Evolutionary conservation across 2,888 invertebrate species (phyloP).

Genomic region (Colletes collaris): DNA sequence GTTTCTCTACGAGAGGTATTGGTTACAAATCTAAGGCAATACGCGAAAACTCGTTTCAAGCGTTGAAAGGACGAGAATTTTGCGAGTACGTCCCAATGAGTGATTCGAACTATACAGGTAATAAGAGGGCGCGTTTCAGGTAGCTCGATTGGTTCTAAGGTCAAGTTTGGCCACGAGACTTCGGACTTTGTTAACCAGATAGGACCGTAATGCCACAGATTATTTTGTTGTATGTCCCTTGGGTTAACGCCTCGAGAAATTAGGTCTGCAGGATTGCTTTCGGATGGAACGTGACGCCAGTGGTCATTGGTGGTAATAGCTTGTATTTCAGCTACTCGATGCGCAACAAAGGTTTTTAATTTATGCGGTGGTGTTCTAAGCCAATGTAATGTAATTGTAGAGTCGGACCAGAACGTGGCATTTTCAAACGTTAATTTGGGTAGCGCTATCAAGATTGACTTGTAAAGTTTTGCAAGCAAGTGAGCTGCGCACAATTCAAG

Average conservation of each 20-base stretch:
- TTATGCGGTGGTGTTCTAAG: background rate
- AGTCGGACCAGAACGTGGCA: constrained; percentile 1
- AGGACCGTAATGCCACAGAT: background rate
- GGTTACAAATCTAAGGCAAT: background rate
- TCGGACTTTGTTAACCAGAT: background rate
- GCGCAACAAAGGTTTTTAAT: constrained; percentile 14
- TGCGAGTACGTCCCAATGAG: background rate
- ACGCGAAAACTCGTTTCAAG: background rate
- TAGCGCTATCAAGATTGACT: no score
- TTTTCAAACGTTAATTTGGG: background rate
- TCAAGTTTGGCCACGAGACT: background rate
- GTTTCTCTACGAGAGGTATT: background rate
- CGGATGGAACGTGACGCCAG: background rate
- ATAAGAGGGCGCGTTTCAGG: background rate
- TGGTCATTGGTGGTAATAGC: background rate
- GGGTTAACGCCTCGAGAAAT: background rate
- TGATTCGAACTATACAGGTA: background rate
- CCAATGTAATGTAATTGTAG: constrained; percentile 1
- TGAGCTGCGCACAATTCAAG: constrained; percentile 10
- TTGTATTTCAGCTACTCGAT: constrained; percentile 2
- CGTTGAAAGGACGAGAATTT: background rate
- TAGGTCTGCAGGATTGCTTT: constrained; percentile 16
- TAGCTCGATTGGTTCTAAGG: background rate
- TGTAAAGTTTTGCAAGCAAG: background rate
- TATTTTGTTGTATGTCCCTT: background rate